Evolutionary conservation across 2,888 invertebrate genomes (phyloP), one percentile per base, ranked within the genome.

Genomic region (Microctonus aethiopoides): DNA sequence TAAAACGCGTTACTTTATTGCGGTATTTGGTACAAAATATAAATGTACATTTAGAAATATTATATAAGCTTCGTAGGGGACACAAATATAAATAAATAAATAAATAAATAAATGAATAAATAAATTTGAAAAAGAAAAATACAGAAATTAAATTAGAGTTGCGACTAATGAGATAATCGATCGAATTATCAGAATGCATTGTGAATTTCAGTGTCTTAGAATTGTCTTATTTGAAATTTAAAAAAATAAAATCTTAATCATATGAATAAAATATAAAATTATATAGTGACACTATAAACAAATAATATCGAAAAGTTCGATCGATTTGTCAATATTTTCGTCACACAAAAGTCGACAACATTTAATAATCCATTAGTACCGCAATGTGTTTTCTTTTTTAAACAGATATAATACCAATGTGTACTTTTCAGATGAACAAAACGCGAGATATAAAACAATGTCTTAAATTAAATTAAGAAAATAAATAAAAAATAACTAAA

Each of bases 11-110:
- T 77, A 77, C 73, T 76, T 72, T 72, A 70, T 46, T 59, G 69
- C 76, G 71, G 74, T 77, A 76, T 76, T 79, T 74, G 76, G 73
- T 76, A 75, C 73, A 74, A 74, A 72, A 74, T 75, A 75, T 77
- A 74, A 75, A 76, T 73, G 68, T 72, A 57, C 62, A 72, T 75
- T 70, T 77, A 77, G 74, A 72, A 72, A 72, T 69, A 71, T 78
- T 75, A 78, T 65, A 72, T 77, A 78, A 79, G 79, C 79, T 79
- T 80, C 73, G 76, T 77, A 76, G 75, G 70, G 72, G 72, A 72
- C 69, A 74, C 72, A 71, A 71, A 67, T 57, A 67, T 64, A 20
- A 69, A 57, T 36, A 66, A 29, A 41, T 26, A 72, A 67, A 74
- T 62, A 62, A 59, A 70, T 72, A 64, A 66, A 68, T 69, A 65